These are phyloP conservation scores for Sinocyclocheilus rhinocerous DNA, from an alignment of 2,113 vertebrate genomes.

Conservation along the genomic window DNA sequence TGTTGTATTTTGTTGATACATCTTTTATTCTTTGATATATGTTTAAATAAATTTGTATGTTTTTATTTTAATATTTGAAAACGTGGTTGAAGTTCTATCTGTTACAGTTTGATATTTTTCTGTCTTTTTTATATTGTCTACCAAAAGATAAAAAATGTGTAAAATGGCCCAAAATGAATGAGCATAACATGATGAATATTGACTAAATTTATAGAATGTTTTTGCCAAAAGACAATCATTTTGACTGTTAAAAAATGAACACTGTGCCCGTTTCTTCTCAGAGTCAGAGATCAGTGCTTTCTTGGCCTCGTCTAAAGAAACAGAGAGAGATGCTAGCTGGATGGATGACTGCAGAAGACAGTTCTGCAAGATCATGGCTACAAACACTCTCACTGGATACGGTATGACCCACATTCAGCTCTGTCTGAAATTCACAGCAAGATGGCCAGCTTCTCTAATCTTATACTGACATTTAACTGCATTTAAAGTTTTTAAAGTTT, in stretches of 20 bases:
- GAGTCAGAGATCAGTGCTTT: constrained; percentile 81
- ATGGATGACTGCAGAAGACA: constrained; percentile 78
- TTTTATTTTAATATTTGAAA: too few relatives aligned
- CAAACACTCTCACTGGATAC: constrained; percentile 70
- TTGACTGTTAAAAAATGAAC: neutral
- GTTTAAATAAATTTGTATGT: too few relatives aligned
- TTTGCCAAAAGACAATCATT: neutral
- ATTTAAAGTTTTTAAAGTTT: too few relatives aligned
- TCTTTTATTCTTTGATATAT: too few relatives aligned
- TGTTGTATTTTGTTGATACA: too few relatives aligned
- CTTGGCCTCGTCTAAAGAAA: constrained; percentile 69
- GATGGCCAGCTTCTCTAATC: neutral
- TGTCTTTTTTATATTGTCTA: too few relatives aligned
- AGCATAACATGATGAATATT: too few relatives aligned
- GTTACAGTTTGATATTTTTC: too few relatives aligned
- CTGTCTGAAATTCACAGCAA: neutral
- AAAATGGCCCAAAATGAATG: too few relatives aligned
- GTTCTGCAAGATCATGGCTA: constrained; percentile 81
- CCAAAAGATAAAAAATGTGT: too few relatives aligned
- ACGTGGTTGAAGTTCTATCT: too few relatives aligned
- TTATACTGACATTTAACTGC: neutral
- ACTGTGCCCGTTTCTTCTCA: constrained; percentile 57
- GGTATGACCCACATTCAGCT: constrained; percentile 73
- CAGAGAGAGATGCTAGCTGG: constrained; percentile 75
- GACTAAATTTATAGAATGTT: too few relatives aligned